Base-by-base conservation (phyloP, 2,888 invertebrate genomes). In the Dicranocentrus wangi region DNA sequence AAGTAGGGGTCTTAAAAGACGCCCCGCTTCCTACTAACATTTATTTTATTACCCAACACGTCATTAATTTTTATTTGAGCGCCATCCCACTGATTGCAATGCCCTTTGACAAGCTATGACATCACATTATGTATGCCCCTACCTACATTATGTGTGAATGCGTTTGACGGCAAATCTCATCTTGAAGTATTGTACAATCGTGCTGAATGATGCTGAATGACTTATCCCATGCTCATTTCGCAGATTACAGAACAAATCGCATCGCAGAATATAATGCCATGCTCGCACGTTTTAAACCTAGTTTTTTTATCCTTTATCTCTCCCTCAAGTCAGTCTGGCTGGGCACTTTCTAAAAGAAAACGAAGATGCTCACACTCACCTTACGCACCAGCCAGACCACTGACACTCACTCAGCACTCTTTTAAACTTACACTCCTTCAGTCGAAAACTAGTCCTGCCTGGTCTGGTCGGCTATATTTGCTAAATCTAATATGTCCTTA, bases 31-130 rank as follows among this genome's bases (percentile, higher is more conserved):
- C 61, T 17, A 32, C 17, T 61, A 32, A 32, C 28, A 25, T n/a
- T n/a, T n/a, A n/a, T n/a, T 28, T 55, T 55, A n/a, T 21, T 21
- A 19, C 42, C 23, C 65, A 65, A 65, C 65, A 65, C 42, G 58
- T 70, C 70, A 70, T 70, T 70, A 61, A 43, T 47, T 60, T 60
- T 71, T 69, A 32, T 43, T 65, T 43, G 10, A 15, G 10, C 42
- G 42, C 17, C 2, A 25, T 28, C 39, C 13, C 13, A 43, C 32
- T 61, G 61, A 71, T n/a, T 61, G 28, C 51, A 63, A 32, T 73
- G 72, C 72, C 63, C 63, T 73, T 65, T 65, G 63, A 73, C 73
- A 63, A 42, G 63, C 17, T 65, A 39, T 65, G 65, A 53, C 73
- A 73, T 73, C 73, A 61, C 15, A 17, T 27, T 51, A 17, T 51